These are phyloP conservation scores for Morbakka virulenta DNA, from an alignment of 30 jellyfish, hydroid and myxozoan genomes.

Conservation along the genomic window DNA sequence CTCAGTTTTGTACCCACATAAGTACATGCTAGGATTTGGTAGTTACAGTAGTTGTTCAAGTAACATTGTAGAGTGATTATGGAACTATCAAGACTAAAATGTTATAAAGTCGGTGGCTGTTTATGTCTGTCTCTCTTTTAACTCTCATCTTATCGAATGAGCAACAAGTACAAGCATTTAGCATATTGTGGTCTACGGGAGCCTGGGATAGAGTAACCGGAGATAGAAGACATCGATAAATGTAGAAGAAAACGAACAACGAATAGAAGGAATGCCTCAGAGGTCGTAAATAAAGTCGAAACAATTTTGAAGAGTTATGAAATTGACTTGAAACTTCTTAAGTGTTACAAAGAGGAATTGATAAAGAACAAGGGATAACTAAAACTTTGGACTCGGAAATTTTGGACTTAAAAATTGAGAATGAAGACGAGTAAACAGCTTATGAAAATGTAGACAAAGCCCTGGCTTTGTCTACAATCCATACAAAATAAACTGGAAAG, in stretches of 20 bases:
- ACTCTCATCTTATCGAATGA: too few species aligned
- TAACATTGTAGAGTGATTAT: too few species aligned
- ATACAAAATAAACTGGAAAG: background rate
- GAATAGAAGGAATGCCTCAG: background rate
- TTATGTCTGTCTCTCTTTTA: too few species aligned
- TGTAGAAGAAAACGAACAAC: background rate
- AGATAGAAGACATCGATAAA: background rate
- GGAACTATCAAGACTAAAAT: too few species aligned
- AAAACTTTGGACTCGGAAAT: background rate
- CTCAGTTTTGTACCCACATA: too few species aligned
- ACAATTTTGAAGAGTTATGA: background rate
- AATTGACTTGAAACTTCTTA: background rate
- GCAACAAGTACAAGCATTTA: too few species aligned
- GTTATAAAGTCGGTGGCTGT: too few species aligned
- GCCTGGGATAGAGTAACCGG: too few species aligned
- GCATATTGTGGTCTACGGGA: too few species aligned
- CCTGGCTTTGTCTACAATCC: background rate
- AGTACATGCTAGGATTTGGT: too few species aligned
- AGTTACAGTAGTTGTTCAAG: too few species aligned
- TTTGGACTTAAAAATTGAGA: background rate
- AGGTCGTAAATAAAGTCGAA: background rate
- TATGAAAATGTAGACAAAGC: background rate
- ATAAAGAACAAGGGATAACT: background rate
- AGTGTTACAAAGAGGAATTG: background rate
- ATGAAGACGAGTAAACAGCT: background rate